Percentiles rank a stretch among this genome's conserved stretches.
Conservation (phyloP, 2,888 invertebrate species). For the Pogonocherus hispidulus region DNA sequence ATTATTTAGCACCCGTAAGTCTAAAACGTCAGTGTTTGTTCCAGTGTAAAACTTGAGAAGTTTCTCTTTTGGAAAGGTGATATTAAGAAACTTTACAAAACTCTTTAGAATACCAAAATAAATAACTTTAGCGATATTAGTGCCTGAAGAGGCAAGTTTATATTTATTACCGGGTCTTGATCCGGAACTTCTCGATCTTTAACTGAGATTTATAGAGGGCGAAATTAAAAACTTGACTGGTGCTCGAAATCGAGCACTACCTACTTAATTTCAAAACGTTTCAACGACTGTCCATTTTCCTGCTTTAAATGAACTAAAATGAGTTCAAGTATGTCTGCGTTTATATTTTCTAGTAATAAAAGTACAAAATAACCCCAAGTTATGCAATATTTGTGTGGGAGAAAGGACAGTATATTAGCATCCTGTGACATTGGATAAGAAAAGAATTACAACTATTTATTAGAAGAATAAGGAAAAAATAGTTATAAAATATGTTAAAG, state of each 20-base stretch:
- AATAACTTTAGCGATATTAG: conserved; percentile 40
- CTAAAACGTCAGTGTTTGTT: conserved; percentile 11
- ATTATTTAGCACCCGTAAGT: not conserved
- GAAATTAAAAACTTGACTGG: conserved; percentile 31
- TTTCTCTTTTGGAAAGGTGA: conserved; percentile 28
- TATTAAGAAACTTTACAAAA: conserved; percentile 37
- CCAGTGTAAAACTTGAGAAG: not conserved
- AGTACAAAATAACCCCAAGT: too few relatives aligned
- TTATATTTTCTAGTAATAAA: too few relatives aligned
- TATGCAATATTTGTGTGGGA: too few relatives aligned
- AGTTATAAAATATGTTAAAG: too few relatives aligned
- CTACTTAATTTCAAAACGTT: conserved; percentile 19
- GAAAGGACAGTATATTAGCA: too few relatives aligned
- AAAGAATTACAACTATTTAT: too few relatives aligned
- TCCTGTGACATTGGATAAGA: too few relatives aligned
- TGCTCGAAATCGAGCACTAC: conserved; percentile 1
- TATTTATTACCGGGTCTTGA: conserved; percentile 32
- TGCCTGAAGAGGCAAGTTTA: conserved; percentile 31
- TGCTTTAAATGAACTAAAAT: not conserved
- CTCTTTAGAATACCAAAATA: conserved; percentile 34
- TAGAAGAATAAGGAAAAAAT: too few relatives aligned
- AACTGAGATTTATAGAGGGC: conserved; percentile 27
- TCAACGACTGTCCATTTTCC: conserved; percentile 11
- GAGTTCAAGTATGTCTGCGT: not conserved
- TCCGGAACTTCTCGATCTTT: conserved; percentile 17